Evolutionary conservation across 2,888 invertebrate genomes (phyloP).

Genomic region (Drosophila borborema): DNA sequence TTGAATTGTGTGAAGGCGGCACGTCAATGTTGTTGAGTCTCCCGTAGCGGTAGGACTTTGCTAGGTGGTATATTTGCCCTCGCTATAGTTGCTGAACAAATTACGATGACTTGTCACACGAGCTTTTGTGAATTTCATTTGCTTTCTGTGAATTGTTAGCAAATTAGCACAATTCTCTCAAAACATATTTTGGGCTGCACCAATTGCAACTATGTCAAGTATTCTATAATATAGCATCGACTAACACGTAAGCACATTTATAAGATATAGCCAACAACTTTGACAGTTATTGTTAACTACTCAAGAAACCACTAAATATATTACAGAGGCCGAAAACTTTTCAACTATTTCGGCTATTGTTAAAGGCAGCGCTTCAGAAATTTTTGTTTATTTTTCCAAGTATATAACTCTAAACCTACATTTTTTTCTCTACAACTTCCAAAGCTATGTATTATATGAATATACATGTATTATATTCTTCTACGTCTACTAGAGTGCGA

Average conservation of each 20-base stretch:
- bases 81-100: slow-evolving; percentile 47
- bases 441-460: too few relatives aligned
- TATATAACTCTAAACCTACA: too few relatives aligned
- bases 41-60: slow-evolving; percentile 2
- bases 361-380: not conserved
- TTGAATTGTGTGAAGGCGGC: slow-evolving; percentile 80
- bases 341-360: not conserved
- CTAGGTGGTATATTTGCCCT: not conserved
- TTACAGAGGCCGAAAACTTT: not conserved
- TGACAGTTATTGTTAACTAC: slow-evolving; percentile 9
- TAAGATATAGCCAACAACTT: slow-evolving; percentile 4
- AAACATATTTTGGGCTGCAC: slow-evolving; percentile 27
- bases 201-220: slow-evolving; percentile 46
- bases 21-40: slow-evolving; percentile 64
- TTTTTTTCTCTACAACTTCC: too few relatives aligned
- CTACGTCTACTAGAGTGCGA: too few relatives aligned
- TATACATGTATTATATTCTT: too few relatives aligned
- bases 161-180: slow-evolving; percentile 71
- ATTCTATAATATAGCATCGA: slow-evolving; percentile 23
- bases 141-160: slow-evolving; percentile 69
- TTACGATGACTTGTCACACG: slow-evolving; percentile 82
- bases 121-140: slow-evolving; percentile 46
- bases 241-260: slow-evolving; percentile 29
- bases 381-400: not conserved
- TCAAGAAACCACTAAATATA: not conserved